Base-by-base conservation (phyloP, 2,797 vertebrate species). In the Syngnathus rostellatus region DNA sequence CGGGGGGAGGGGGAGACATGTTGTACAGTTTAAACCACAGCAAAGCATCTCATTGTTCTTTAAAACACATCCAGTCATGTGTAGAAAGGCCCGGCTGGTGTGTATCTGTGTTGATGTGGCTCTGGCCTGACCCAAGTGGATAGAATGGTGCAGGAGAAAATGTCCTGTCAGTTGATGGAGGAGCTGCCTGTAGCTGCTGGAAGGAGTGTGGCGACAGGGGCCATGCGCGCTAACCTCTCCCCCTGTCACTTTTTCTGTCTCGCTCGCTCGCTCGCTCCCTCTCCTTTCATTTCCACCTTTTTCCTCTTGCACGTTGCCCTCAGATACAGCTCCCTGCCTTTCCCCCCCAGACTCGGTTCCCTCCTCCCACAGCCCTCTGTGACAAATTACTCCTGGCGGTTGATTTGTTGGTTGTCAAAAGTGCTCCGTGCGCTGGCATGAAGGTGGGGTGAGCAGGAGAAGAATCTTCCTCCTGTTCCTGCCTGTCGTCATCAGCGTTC, bases 341-440 rank as follows among this genome's bases (percentile, higher is more conserved):
- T 23, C 23, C 61, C 68, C 58, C 37, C 62, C 66, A 80, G 71
- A 82, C 83, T 80, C 70, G 65, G 69, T 74, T 77, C 78, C 66
- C 70, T 75, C 84, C 76, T 79, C 78, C 78, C 70, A 77, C 73
- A 76, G 74, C 76, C 71, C 76, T 75, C 72, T 58, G 64, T 87
- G 89, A 91, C 87, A 88, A 90, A 90, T 91, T 83, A 86, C 83
- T 90, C 78, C 80, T 88, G 87, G 89, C 83, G 78, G 78, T 85
- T 89, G 89, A 90, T 91, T 89, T 91, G 88, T 90, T 88, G 81
- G 83, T 87, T 89, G 88, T 90, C 89, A 89, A 79, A 89, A 88
- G 80, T 85, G 84, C 78, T 84, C 77, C 81, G 75, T 65, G 71
- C 62, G 74, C 77, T 77, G 74, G 72, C 77, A 75, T 77, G 82